Percentiles rank a stretch among this genome's conserved stretches.
Evolutionary conservation across 2,797 vertebrate species (phyloP).

Genomic region (Ambastaia sidthimunki): DNA sequence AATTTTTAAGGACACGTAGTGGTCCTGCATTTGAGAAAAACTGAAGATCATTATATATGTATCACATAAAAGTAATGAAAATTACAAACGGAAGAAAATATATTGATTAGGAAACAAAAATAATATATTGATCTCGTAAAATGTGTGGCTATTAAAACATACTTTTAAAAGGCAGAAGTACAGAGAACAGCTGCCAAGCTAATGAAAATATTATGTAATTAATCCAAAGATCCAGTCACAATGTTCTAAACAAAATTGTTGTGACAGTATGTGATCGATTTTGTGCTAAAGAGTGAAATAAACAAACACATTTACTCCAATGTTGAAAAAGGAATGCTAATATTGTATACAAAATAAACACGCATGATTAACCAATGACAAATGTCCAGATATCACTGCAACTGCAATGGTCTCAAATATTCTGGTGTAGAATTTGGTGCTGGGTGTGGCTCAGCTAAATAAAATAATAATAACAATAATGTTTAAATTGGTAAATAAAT

Average conservation of each 20-base stretch:
- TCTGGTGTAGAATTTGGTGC: not conserved
- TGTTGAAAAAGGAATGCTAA: not conserved
- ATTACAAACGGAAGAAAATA: not conserved
- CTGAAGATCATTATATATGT: constrained; percentile 3
- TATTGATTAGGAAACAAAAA: constrained; percentile 8
- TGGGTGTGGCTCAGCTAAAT: constrained; percentile 22
- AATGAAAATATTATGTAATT: not conserved
- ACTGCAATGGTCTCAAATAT: not conserved
- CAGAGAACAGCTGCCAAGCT: not conserved
- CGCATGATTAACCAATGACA: not conserved
- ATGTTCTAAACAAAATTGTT: no score
- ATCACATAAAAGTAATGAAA: constrained; percentile 19
- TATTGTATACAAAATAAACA: not conserved
- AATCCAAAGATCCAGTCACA: not conserved
- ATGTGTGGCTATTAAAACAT: not conserved
- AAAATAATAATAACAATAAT: not conserved
- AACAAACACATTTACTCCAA: not conserved
- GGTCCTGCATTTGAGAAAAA: not conserved
- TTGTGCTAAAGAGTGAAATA: no score
- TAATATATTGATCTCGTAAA: not conserved
- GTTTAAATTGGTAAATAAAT: not conserved
- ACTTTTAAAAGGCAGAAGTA: not conserved
- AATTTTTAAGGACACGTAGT: not conserved
- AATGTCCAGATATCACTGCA: not conserved
- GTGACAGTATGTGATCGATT: no score